Base-by-base conservation (phyloP, 1,140 invertebrate species). In the Pogonognathellus flavescens region DNA sequence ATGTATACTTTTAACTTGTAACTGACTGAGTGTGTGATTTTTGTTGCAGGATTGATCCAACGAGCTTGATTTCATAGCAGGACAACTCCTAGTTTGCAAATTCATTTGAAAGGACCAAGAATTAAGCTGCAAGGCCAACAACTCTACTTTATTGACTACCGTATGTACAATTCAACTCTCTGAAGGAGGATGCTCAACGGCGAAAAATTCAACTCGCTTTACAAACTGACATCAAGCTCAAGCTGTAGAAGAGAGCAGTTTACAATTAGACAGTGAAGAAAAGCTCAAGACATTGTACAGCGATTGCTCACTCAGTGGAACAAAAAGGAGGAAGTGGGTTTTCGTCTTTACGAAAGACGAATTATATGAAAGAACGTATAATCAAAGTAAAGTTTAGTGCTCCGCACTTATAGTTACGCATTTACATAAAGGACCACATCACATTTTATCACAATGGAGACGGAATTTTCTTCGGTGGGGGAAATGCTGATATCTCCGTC, bases 91-190 rank as follows among this genome's bases (percentile, higher is more conserved):
- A 76, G 70, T 76, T 49, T 50, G 70, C 41, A 76, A 49, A 76
- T 76, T 76, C 25, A 76, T 49, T 76, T 76, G 70, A 76, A 31
- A 76, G 70, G 70, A 76, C 70, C 70, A 76, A 76, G 70, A 76
- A 76, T 76, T 76, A 57, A 57, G 70, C 41, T 76, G 70, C 70
- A 76, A 76, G 70, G 70, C 70, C 70, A 76, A 76, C 70, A 76
- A 76, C 70, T 76, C 70, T 76, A 49, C 41, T 49, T 18, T 50
- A 76, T 31, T 76, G 13, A 49, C 11, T 41, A 72, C 10, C n/a
- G 70, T 76, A n/a, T 18, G 70, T 76, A 76, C 70, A 76, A 76
- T n/a, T 6, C 31, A 76, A 76, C 62, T 66, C 62, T 66, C 20
- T 3, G 9, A 49, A 76, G 70, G 70, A 76, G 70, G 70, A 76